Base-by-base conservation (phyloP, 2,888 invertebrate species). In the Drosophila kambysellisi region DNA sequence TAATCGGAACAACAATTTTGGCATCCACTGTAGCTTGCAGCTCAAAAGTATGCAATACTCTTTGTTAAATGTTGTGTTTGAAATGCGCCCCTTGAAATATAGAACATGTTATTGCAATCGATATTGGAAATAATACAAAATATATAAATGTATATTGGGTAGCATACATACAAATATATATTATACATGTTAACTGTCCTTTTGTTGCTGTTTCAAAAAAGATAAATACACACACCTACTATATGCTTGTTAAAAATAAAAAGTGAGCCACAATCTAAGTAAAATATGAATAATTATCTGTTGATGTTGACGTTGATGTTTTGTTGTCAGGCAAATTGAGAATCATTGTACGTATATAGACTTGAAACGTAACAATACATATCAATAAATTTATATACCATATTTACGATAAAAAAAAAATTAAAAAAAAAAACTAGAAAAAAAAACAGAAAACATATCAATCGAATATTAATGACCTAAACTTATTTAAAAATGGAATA, bases 321-420 rank as follows among this genome's bases (percentile, higher is more conserved):
- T 50, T 53, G 29, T 46, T 58, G 32, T 59, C 65, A 62, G 70
- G 29, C 63, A 64, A 51, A 70, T 67, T 70, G 37, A 67, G 70
- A 82, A 89, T 83, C 76, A 69, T 71, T 66, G 57, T 79, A 74
- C 74, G 79, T 83, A 75, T 79, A 92, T 88, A 92, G 92, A 92
- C 92, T 92, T 92, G 88, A 91, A 81, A 73, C 64, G 79, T 79
- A 92, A 90, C 88, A 83, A 91, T 89, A 88, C 90, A 91, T 90
- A 91, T 92, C 91, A 89, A 83, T 79, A 83, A 83, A 79, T 68
- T 79, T 82, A 83, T 71, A 84, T 53, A 76, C 60, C 30, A 52
- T 70, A 66, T 68, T 68, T 65, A 76, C 33, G 60, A 59, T 48
- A 56, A 39, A 64, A 20, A 46, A n/a, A n/a, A 9, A 33, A 33